Evolutionary conservation across 1,140 invertebrate species (phyloP).

Genomic region (Cydia splendana): DNA sequence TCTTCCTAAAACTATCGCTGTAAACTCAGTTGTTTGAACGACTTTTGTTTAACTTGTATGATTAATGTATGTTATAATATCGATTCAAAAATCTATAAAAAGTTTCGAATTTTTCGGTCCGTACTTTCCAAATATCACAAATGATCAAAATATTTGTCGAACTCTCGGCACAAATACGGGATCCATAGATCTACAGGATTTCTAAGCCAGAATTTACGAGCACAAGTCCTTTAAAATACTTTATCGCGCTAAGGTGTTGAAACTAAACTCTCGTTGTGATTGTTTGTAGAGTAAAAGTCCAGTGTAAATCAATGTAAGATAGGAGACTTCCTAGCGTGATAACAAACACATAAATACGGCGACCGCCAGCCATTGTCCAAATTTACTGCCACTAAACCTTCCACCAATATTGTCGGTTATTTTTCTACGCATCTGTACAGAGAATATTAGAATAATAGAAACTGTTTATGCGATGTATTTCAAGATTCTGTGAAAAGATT

Average conservation of each 20-base stretch:
- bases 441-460: slow-evolving; percentile 26
- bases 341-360: slow-evolving; percentile 68
- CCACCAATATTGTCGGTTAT: slow-evolving; percentile 44
- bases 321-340: slow-evolving; percentile 58
- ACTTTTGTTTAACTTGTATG: not conserved
- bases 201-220: slow-evolving; percentile 16
- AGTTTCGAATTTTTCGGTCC: not conserved
- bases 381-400: slow-evolving; percentile 54
- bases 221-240: slow-evolving; percentile 26
- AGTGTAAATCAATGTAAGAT: slow-evolving; percentile 60
- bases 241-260: slow-evolving; percentile 46
- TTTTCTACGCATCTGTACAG: slow-evolving; percentile 39
- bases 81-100: not conserved
- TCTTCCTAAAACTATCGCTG: not conserved
- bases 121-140: slow-evolving; percentile 7
- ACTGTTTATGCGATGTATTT: slow-evolving; percentile 25
- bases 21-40: not conserved
- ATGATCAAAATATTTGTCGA: slow-evolving; percentile 32
- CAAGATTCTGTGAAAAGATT: slow-evolving; percentile 29
- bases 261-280: slow-evolving; percentile 54
- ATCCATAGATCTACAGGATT: slow-evolving; percentile 21
- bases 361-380: slow-evolving; percentile 56
- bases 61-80: no score
- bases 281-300: slow-evolving; percentile 51
- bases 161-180: not conserved